Conservation (phyloP, 2,888 invertebrate species). For the Desoria tigrina region DNA sequence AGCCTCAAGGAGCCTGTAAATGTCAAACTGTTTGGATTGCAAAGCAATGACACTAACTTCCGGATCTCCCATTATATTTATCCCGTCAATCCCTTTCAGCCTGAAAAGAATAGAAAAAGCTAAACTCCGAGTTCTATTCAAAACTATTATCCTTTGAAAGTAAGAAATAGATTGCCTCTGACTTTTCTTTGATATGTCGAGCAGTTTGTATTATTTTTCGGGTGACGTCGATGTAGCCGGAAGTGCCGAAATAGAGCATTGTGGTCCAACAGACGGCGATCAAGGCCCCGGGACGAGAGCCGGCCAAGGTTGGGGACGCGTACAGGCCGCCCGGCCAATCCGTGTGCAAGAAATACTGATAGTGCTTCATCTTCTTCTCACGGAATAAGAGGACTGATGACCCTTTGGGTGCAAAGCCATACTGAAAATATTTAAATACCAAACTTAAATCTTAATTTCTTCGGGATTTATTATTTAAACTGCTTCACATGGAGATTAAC, state of each 20-base stretch:
- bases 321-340: constrained; percentile 99
- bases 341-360: constrained; percentile 89
- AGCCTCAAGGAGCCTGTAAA: constrained; percentile 79
- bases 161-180: too few relatives aligned
- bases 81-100: constrained; percentile 69
- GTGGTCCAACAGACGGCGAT: constrained; percentile 98
- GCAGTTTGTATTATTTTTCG: constrained; percentile 78
- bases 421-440: constrained; percentile 64
- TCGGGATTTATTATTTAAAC: background rate
- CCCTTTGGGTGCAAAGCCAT: constrained; percentile 96
- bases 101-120: too few relatives aligned
- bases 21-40: constrained; percentile 82
- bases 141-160: too few relatives aligned
- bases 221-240: constrained; percentile 81
- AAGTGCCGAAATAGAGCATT: constrained; percentile 80
- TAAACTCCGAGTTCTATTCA: too few relatives aligned
- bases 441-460: background rate
- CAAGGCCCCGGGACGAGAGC: constrained; percentile 68
- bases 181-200: constrained; percentile 76
- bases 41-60: constrained; percentile 88
- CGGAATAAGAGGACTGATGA: constrained; percentile 89
- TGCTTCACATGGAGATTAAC: background rate
- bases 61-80: constrained; percentile 84
- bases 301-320: constrained; percentile 89
- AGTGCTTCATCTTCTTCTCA: constrained; percentile 71